Conservation (phyloP, 2,888 invertebrate species). For the Rhorus exstirpatorius region DNA sequence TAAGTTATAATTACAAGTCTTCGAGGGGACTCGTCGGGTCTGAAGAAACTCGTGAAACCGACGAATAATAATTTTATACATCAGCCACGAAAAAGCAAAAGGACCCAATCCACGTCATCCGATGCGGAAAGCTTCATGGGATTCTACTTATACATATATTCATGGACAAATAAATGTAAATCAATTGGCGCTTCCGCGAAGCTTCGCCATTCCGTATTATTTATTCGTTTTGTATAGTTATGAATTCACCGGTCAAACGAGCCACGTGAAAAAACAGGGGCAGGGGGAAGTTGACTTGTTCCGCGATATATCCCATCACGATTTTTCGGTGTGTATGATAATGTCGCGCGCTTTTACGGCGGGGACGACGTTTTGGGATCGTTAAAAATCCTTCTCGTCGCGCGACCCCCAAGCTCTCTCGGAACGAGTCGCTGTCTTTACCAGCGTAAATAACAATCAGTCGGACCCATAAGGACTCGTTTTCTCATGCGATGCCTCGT, state of each 20-base stretch:
- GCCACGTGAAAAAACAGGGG: conserved; percentile 16
- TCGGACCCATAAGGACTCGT: conserved; percentile 35
- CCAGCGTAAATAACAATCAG: conserved; percentile 74
- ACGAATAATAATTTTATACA: conserved; percentile 27
- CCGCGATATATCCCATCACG: conserved; percentile 21
- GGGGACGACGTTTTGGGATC: conserved; percentile 44
- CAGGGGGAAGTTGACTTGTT: conserved; percentile 27
- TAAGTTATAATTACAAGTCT: conserved; percentile 54
- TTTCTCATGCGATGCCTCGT: conserved; percentile 65
- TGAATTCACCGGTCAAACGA: conserved; percentile 38
- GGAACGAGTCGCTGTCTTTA: conserved; percentile 51
- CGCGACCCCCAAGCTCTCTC: conserved; percentile 62
- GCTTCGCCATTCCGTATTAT: conserved; percentile 33
- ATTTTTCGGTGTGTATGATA: conserved; percentile 43
- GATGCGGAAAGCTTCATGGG: background rate
- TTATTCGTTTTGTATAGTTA: conserved; percentile 45
- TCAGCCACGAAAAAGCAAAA: conserved; percentile 3
- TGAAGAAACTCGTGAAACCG: conserved; percentile 36
- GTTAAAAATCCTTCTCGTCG: conserved; percentile 60
- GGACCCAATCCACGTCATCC: background rate
- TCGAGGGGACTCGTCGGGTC: conserved; percentile 16
- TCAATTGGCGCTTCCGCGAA: conserved; percentile 62
- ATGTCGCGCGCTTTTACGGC: conserved; percentile 65
- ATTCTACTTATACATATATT: conserved; percentile 1
- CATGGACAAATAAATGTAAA: conserved; percentile 54